phyloP scores from a whole-genome alignment of 2,888 invertebrate genomes.

The Aspidiotus rigidus region DNA sequence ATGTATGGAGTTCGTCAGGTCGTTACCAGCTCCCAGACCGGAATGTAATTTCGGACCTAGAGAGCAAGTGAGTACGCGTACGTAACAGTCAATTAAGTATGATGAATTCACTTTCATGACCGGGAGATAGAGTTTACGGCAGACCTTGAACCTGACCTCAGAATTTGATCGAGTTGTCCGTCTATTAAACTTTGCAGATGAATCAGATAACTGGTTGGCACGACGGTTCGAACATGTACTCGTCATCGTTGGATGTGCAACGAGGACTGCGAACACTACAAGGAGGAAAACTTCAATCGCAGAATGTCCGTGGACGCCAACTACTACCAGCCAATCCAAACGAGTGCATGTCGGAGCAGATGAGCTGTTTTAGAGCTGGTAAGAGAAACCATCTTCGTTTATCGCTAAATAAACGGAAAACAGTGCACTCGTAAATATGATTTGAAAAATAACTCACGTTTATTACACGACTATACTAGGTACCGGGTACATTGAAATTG shows the following conservation, averaged over 20 bases:
- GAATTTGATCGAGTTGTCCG: no score
- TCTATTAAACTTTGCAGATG: slow-evolving; percentile 53
- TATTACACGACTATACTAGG: no score
- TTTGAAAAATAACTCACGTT: no score
- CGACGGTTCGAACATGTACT: slow-evolving; percentile 67
- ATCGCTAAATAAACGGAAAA: no score
- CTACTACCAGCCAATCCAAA: slow-evolving; percentile 57
- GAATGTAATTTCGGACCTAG: slow-evolving; percentile 47
- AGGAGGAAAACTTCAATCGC: slow-evolving; percentile 55
- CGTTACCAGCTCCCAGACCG: slow-evolving; percentile 44
- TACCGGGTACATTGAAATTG: no score
- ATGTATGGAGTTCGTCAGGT: slow-evolving; percentile 46
- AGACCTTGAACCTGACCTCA: neutral
- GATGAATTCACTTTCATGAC: no score
- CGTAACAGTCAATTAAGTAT: neutral
- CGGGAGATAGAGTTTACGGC: neutral
- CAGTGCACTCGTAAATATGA: no score
- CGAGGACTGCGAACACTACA: slow-evolving; percentile 51
- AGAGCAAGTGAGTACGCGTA: slow-evolving; percentile 41
- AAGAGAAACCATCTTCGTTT: slow-evolving; percentile 20
- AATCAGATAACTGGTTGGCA: slow-evolving; percentile 64
- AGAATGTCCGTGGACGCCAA: slow-evolving; percentile 56
- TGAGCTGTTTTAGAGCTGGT: slow-evolving; percentile 62
- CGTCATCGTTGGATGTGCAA: slow-evolving; percentile 53
- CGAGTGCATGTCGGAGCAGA: slow-evolving; percentile 54